Evolutionary conservation across 2,797 vertebrate species (phyloP), one percentile per base, ranked within the genome.

Genomic region (Clarias fuscus): DNA sequence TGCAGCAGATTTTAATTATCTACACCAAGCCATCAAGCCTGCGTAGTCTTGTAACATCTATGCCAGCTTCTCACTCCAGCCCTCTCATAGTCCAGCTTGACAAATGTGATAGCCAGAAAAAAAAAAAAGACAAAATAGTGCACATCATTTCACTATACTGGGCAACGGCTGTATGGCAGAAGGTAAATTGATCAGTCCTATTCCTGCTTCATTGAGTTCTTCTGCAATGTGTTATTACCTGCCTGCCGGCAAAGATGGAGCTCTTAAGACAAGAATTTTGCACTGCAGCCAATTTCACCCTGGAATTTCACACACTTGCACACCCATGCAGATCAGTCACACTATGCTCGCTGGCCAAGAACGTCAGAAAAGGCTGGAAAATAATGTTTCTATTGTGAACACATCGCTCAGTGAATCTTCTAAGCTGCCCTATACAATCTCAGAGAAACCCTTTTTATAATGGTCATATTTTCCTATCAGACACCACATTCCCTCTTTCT

Each of bases 311-410:
- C 27, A 68, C 27, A 58, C 65, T 83, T 33, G 20, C 65, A 70
- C 48, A 70, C 81, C 81, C 65, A 58, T 83, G 65, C 81, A 83
- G 48, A 58, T 83, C 81, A 68, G 43, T 82, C 48, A 71, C 64
- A 58, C 81, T 71, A 83, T 58, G 43, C 43, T 83, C 43, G 37
- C 43, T 70, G 27, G 64, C 81, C 81, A 83, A 83, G 81, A 70
- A 58, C 48, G 33, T 82, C 64, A 53, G 43, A 82, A 82, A 82
- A 82, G 64, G 6, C n/a, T 82, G 43, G 43, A 83, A 83, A 71
- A 83, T 58, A 14, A 20, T 83, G 58, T 58, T 58, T 83, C 65
- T 58, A 58, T 27, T 83, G 27, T 70, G 65, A 71, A 83, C 48
- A 71, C 81, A 83, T 70, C 80, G 7, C 18, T 37, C 48, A 70